Percentiles rank a stretch among this genome's conserved stretches.
Conservation (phyloP, 1,140 invertebrate genomes). For the Magallana angulata region DNA sequence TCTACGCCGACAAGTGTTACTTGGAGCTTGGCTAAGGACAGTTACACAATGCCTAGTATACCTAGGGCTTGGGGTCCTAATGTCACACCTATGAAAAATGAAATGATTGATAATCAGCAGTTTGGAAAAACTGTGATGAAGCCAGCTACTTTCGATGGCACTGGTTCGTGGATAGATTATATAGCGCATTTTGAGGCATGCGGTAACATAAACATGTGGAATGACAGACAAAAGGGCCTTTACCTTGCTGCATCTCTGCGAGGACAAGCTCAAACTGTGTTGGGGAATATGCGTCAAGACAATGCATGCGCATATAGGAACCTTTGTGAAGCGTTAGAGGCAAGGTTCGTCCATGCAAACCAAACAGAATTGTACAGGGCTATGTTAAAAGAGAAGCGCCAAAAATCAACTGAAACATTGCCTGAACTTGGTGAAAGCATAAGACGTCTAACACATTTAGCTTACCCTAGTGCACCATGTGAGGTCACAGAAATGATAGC, state of each 20-base stretch:
- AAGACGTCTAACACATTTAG: slow-evolving; percentile 44
- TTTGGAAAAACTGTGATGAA: slow-evolving; percentile 39
- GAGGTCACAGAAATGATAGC: slow-evolving; percentile 58
- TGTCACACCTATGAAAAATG: not conserved
- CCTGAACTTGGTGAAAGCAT: slow-evolving; percentile 57
- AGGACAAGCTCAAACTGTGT: slow-evolving; percentile 34
- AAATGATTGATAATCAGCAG: not conserved
- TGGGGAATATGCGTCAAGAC: not conserved
- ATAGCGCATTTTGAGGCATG: slow-evolving; percentile 55
- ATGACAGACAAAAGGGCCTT: slow-evolving; percentile 40
- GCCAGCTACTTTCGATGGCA: slow-evolving; percentile 50
- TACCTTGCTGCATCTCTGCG: slow-evolving; percentile 47
- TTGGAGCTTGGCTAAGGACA: not conserved
- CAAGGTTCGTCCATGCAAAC: slow-evolving; percentile 51
- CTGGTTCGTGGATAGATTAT: slow-evolving; percentile 54
- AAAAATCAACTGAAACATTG: slow-evolving; percentile 53
- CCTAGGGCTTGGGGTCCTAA: not conserved
- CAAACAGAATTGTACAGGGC: slow-evolving; percentile 54
- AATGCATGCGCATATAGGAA: not conserved
- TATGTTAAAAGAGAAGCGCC: slow-evolving; percentile 49
- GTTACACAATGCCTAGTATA: not conserved
- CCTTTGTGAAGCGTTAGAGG: slow-evolving; percentile 44
- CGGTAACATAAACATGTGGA: slow-evolving; percentile 41
- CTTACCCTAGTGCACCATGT: slow-evolving; percentile 49
- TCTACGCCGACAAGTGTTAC: not conserved